These are phyloP conservation scores for Tricholauxania praeusta DNA, from an alignment of 2,888 invertebrate species.

Conservation along the genomic window DNA sequence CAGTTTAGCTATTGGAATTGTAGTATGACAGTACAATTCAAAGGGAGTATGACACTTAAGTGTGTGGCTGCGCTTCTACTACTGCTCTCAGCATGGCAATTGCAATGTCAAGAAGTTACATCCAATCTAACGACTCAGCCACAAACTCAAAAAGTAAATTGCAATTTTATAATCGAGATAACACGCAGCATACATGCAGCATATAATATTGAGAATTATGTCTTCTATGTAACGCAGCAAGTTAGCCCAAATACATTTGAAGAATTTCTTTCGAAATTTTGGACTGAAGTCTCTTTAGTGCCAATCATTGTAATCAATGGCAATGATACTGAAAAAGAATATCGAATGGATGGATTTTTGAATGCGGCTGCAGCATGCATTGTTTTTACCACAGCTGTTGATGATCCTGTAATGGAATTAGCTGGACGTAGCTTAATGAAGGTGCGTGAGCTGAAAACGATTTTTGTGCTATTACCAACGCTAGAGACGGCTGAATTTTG, in stretches of 20 bases:
- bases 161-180: slow-evolving; percentile 49
- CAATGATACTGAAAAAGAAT: not conserved
- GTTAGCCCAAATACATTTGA: slow-evolving; percentile 38
- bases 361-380: slow-evolving; percentile 55
- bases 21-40: no score
- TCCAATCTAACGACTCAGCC: slow-evolving; percentile 17
- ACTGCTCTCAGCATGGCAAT: no score
- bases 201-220: slow-evolving; percentile 53
- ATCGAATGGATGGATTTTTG: slow-evolving; percentile 49
- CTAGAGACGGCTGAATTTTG: slow-evolving; percentile 37
- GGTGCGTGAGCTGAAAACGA: slow-evolving; percentile 54
- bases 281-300: slow-evolving; percentile 48
- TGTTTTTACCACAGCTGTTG: slow-evolving; percentile 52
- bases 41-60: no score
- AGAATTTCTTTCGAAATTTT: slow-evolving; percentile 51
- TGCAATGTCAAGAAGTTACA: not conserved
- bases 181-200: slow-evolving; percentile 47
- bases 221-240: slow-evolving; percentile 56
- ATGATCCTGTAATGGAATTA: slow-evolving; percentile 59
- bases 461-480: slow-evolving; percentile 54
- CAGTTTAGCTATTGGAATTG: no score
- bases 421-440: slow-evolving; percentile 50
- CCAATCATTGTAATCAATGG: slow-evolving; percentile 50
- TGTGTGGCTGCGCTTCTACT: no score
- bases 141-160: slow-evolving; percentile 45